phyloP scores from a whole-genome alignment of 2,797 vertebrate genomes.

The Allobates femoralis region DNA sequence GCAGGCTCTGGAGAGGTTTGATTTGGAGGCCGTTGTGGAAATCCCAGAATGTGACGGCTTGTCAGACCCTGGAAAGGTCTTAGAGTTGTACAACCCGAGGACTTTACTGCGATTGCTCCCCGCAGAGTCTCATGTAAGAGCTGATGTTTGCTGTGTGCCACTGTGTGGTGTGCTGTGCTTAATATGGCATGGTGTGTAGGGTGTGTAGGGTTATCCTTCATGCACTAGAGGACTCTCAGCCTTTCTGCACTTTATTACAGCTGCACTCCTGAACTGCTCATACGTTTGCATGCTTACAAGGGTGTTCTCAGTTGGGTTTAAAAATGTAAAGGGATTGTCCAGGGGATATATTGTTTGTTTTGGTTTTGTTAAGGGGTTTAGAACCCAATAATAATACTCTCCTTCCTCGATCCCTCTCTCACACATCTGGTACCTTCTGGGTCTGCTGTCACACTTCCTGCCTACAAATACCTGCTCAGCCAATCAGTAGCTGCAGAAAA shows the following conservation, averaged over 20 bases:
- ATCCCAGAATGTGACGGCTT: constrained; percentile 68
- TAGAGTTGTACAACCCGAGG: constrained; percentile 78
- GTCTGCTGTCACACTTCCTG: too few relatives aligned
- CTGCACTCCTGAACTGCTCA: background rate
- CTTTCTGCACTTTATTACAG: background rate
- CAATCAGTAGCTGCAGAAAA: too few relatives aligned
- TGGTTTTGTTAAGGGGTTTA: too few relatives aligned
- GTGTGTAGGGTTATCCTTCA: background rate
- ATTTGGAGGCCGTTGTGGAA: constrained; percentile 72
- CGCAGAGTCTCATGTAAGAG: constrained; percentile 82
- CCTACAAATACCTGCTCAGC: too few relatives aligned
- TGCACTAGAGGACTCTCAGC: background rate
- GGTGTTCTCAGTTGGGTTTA: background rate
- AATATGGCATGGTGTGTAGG: constrained; percentile 23
- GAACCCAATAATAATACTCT: too few relatives aligned
- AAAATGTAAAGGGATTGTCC: background rate
- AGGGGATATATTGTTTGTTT: background rate
- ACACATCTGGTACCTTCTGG: too few relatives aligned
- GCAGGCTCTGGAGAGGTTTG: constrained; percentile 68
- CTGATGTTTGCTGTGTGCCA: background rate
- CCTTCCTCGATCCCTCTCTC: too few relatives aligned
- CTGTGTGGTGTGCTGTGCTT: constrained; percentile 20
- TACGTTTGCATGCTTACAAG: background rate
- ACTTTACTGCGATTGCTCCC: constrained; percentile 74
- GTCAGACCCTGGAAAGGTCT: constrained; percentile 72